Evolutionary conservation across 1,140 invertebrate species (phyloP).

Genomic region (Solenopsis invicta): DNA sequence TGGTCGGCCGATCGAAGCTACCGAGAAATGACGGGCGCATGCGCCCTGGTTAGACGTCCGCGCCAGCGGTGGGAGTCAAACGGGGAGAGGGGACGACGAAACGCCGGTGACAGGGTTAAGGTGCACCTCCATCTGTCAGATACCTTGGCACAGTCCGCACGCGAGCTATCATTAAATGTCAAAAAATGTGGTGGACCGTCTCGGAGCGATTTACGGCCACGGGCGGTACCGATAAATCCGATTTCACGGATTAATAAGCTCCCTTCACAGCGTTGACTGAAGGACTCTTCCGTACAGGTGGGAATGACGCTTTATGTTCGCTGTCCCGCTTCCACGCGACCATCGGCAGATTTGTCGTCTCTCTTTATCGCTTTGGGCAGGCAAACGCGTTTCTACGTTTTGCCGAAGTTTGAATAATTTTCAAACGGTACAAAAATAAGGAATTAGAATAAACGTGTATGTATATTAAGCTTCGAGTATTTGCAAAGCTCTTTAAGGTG

Average conservation of each 20-base stretch:
- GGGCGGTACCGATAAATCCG: neutral
- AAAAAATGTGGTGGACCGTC: neutral
- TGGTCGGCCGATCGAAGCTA: slow-evolving; percentile 73
- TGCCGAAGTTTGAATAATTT: slow-evolving; percentile 1
- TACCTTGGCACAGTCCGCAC: neutral
- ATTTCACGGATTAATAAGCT: neutral
- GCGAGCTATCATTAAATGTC: neutral
- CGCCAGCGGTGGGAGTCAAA: neutral
- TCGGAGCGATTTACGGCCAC: neutral
- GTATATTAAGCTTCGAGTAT: neutral
- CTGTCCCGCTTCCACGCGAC: slow-evolving; percentile 37
- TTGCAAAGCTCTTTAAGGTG: neutral
- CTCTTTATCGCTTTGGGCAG: neutral
- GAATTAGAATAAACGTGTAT: neutral
- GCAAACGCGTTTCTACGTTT: neutral
- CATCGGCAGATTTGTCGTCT: slow-evolving; percentile 20
- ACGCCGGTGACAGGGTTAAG: slow-evolving; percentile 66
- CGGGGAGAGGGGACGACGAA: slow-evolving; percentile 69
- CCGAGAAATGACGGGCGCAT: slow-evolving; percentile 74
- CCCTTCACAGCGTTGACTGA: too few species aligned
- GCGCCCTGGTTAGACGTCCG: slow-evolving; percentile 46
- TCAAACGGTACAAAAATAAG: neutral
- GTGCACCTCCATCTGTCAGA: slow-evolving; percentile 12
- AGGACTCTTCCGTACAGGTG: neutral
- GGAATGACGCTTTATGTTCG: slow-evolving; percentile 34